phyloP scores from a whole-genome alignment of 2,113 vertebrate genomes.

The Grammomys surdaster region DNA sequence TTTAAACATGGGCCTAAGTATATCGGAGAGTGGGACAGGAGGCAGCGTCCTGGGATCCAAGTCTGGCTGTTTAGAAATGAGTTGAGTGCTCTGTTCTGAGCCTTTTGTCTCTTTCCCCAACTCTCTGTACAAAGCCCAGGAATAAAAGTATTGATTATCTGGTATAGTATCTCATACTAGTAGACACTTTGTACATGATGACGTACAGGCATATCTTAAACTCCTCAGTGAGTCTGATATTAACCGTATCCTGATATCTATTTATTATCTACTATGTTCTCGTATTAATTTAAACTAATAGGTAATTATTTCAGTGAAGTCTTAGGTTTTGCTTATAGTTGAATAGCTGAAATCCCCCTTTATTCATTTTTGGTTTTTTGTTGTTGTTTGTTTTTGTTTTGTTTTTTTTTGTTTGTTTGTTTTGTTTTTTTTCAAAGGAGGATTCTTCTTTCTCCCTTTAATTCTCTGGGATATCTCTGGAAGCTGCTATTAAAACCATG shows the following conservation, averaged over 20 bases:
- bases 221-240: background rate
- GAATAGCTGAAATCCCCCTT: background rate
- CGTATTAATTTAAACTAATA: slow-evolving; percentile 38
- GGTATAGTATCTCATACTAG: background rate
- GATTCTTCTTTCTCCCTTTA: too few relatives aligned
- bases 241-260: background rate
- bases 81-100: background rate
- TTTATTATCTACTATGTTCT: slow-evolving; percentile 12
- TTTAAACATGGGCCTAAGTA: background rate
- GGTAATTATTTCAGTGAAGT: background rate
- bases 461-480: background rate
- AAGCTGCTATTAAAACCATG: background rate
- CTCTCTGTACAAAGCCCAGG: background rate
- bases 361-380: slow-evolving; percentile 30
- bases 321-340: slow-evolving; percentile 3
- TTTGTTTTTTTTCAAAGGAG: background rate
- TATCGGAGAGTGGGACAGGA: background rate
- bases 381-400: too few relatives aligned
- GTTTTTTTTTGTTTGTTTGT: too few relatives aligned
- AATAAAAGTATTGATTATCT: slow-evolving; percentile 27
- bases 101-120: background rate
- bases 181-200: background rate
- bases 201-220: background rate
- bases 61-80: background rate
- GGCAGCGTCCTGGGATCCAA: background rate